Percentiles rank a stretch among this genome's conserved stretches.
Conservation (phyloP, 2,797 vertebrate species). For the Naso thynnoides region DNA sequence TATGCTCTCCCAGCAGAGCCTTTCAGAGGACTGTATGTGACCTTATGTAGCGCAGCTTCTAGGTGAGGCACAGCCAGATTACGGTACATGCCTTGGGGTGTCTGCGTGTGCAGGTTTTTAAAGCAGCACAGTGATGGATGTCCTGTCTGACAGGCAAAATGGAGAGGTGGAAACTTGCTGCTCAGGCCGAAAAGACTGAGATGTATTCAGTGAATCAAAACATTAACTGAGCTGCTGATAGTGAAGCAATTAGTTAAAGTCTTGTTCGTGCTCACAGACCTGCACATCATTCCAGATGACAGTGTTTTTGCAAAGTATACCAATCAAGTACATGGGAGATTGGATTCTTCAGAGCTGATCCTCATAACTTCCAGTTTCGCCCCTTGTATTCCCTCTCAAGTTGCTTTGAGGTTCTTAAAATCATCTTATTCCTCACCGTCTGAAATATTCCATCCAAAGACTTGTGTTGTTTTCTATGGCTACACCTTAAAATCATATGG, state of each 20-base stretch:
- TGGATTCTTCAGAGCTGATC: neutral
- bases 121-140: conserved; percentile 48
- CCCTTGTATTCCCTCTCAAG: neutral
- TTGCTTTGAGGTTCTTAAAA: conserved; percentile 6
- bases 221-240: conserved; percentile 8
- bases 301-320: neutral
- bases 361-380: neutral
- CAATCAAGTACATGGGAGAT: neutral
- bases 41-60: conserved; percentile 42
- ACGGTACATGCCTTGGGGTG: conserved; percentile 37
- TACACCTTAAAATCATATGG: neutral
- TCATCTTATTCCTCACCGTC: neutral
- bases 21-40: conserved; percentile 59
- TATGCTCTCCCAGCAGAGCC: conserved; percentile 56
- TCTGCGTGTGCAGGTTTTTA: conserved; percentile 52
- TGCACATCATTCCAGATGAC: neutral
- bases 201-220: conserved; percentile 28
- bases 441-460: neutral
- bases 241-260: conserved; percentile 9
- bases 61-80: conserved; percentile 52
- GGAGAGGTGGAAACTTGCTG: conserved; percentile 21
- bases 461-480: neutral
- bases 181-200: conserved; percentile 25
- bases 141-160: conserved; percentile 27
- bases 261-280: conserved; percentile 10